phyloP scores from a whole-genome alignment of 2,113 vertebrate genomes.

The Uria aalge region DNA sequence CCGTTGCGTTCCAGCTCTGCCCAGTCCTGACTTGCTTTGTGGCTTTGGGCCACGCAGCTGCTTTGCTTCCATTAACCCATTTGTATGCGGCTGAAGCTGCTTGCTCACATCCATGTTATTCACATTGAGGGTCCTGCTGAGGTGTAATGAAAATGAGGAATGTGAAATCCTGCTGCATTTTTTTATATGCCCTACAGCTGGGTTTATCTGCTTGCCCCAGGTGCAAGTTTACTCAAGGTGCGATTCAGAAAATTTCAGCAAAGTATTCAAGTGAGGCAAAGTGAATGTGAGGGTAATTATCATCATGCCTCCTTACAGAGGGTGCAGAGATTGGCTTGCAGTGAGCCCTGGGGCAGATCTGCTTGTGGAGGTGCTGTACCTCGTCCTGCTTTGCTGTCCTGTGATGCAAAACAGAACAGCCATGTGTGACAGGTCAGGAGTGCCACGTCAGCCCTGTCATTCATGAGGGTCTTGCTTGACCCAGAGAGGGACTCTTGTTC shows the following conservation, averaged over 20 bases:
- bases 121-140: not conserved
- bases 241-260: not conserved
- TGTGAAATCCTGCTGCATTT: not conserved
- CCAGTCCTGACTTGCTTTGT: not conserved
- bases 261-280: not conserved
- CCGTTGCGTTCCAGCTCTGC: not conserved
- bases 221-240: not conserved
- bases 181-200: not conserved
- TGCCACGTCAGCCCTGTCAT: not conserved
- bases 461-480: not conserved
- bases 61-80: constrained; percentile 26
- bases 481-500: not conserved
- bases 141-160: not conserved
- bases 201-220: not conserved
- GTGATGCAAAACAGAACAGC: not conserved
- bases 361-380: not conserved
- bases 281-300: not conserved
- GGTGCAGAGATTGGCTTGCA: not conserved
- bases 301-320: not conserved
- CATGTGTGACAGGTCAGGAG: accelerated
- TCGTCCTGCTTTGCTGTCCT: not conserved
- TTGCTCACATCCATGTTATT: not conserved
- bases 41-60: constrained; percentile 56
- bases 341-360: not conserved
- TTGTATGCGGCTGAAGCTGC: not conserved